phyloP scores from a whole-genome alignment of 1,140 invertebrate species.

The Luehdorfia chinensis region DNA sequence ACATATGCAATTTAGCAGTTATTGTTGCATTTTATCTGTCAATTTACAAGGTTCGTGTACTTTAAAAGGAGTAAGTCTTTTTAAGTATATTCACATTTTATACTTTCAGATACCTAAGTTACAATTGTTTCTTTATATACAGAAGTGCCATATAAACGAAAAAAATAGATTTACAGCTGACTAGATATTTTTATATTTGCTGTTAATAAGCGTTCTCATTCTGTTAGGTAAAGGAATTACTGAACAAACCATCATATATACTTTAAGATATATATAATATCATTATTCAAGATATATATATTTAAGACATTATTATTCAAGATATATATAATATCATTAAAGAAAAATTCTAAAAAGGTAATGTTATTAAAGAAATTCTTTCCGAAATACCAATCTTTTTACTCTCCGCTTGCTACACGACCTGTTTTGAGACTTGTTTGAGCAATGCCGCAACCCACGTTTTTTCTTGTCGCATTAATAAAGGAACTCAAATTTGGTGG shows the following conservation, averaged over 20 bases:
- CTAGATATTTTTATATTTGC: no score
- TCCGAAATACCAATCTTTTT: constrained; percentile 9
- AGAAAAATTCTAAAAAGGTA: constrained; percentile 1
- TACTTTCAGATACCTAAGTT: no score
- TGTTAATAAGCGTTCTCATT: no score
- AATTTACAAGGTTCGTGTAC: neutral
- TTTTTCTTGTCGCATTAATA: constrained; percentile 26
- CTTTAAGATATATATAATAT: neutral
- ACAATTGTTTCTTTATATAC: no score
- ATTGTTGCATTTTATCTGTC: constrained; percentile 17
- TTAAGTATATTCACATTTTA: no score
- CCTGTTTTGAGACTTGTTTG: constrained; percentile 9
- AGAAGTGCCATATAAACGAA: no score
- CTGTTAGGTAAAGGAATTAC: no score
- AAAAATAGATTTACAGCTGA: no score
- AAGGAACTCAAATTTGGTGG: constrained; percentile 14
- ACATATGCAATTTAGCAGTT: constrained; percentile 24
- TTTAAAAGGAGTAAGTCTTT: no score
- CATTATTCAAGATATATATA: neutral
- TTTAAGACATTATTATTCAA: neutral
- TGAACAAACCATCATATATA: no score
- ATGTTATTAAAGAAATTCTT: constrained; percentile 6
- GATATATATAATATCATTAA: neutral
- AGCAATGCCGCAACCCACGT: constrained; percentile 7
- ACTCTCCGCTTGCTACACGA: constrained; percentile 4